Percentiles rank a stretch among this genome's conserved stretches.
These are phyloP conservation scores for Lasioglossum lativentre DNA, from an alignment of 2,888 invertebrate species.

Conservation along the genomic window DNA sequence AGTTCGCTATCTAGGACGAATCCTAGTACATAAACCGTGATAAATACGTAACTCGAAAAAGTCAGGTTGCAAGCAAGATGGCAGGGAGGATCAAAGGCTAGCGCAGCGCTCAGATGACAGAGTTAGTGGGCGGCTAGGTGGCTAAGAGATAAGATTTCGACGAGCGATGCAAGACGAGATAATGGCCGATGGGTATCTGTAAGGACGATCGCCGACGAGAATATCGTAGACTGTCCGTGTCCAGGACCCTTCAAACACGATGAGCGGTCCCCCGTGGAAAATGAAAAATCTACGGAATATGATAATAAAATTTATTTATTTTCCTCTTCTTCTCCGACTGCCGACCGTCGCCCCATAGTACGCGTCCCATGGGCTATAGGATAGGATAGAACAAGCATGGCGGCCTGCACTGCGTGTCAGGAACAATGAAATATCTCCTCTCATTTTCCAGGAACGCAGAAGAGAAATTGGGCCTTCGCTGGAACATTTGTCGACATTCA, in stretches of 20 bases:
- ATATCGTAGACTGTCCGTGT: constrained; percentile 54
- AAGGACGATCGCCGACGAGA: constrained; percentile 72
- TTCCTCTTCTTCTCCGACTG: constrained; percentile 30
- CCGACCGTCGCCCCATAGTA: constrained; percentile 28
- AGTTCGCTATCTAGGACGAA: not conserved
- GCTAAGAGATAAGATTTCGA: constrained; percentile 75
- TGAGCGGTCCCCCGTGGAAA: constrained; percentile 48
- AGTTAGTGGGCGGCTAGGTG: constrained; percentile 66
- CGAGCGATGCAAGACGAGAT: constrained; percentile 74
- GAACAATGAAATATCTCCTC: constrained; percentile 69
- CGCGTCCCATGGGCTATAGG: constrained; percentile 54
- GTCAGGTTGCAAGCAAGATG: not conserved
- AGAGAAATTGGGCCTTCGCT: constrained; percentile 46
- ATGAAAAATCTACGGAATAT: constrained; percentile 78
- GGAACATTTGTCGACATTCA: constrained; percentile 51
- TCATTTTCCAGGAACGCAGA: constrained; percentile 65
- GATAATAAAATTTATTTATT: constrained; percentile 75
- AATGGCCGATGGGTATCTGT: constrained; percentile 70
- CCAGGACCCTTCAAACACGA: constrained; percentile 26
- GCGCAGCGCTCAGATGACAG: constrained; percentile 64
- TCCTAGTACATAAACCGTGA: not conserved
- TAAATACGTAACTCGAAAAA: constrained; percentile 19
- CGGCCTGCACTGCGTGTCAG: constrained; percentile 47
- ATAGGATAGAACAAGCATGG: constrained; percentile 21
- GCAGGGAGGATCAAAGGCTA: constrained; percentile 56